Base-by-base conservation (phyloP, 1,140 invertebrate species). In the Brachionus rotundiformis region DNA sequence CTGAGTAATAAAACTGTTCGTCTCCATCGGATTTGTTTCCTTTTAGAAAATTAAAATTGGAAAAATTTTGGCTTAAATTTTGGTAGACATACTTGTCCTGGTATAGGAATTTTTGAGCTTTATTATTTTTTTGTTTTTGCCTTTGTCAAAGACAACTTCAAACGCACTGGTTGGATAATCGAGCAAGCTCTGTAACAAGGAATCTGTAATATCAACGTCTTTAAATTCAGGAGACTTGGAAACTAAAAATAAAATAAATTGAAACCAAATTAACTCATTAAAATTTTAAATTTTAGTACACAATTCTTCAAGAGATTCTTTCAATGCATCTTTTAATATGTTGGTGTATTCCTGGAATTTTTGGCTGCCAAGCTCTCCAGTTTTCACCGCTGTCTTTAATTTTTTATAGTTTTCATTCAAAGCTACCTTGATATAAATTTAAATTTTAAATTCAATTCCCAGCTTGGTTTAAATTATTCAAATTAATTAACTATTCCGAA, bases 401-500 rank as follows among this genome's bases (percentile, higher is more conserved):
- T 36, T 79, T 54, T 54, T 79, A 10, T 59, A 79, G 25, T 79
- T 79, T 59, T 79, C 76, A 25, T 79, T 59, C 16, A 79, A 63
- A 10, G 76, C 76, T 49, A 79, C 19, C 76, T 79, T 44, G 8
- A 44, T 13, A 25, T 59, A 79, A 59, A 39, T 25, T 19, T 19
- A 23, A 54, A 27, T 13, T 41, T 39, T 75, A 25, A 3, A 13
- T 75, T 25, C 10, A 11, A n/a, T n/a, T n/a, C n/a, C n/a, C n/a
- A n/a, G n/a, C n/a, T n/a, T n/a, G n/a, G n/a, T n/a, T n/a, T n/a
- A n/a, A n/a, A n/a, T n/a, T n/a, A n/a, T n/a, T 75, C 1, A 11
- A 2, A 19, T 49, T 19, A 49, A 49, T 11, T 0, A 49, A 3
- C 10, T 2, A 41, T 36, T 36, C 8, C 3, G 33, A 36, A 36